phyloP scores from a whole-genome alignment of 2,797 vertebrate species.

The Phaenicophaeus curvirostris region DNA sequence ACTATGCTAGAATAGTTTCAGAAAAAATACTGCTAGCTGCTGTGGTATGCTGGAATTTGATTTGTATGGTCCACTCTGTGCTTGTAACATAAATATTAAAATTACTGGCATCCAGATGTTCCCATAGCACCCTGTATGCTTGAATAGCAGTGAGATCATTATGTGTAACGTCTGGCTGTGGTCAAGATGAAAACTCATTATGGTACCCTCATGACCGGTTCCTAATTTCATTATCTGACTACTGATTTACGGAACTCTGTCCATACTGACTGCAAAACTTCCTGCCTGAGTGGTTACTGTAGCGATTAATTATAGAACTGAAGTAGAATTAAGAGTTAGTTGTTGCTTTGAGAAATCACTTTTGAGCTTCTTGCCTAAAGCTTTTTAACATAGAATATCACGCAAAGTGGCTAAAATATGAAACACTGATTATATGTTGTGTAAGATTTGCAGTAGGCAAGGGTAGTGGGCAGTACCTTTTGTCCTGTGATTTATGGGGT shows the following conservation, averaged over 20 bases:
- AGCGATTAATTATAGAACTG: neutral
- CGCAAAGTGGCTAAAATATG: neutral
- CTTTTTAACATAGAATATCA: neutral
- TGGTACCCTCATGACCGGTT: neutral
- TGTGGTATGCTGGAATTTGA: neutral
- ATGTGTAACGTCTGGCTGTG: neutral
- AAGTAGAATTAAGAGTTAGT: neutral
- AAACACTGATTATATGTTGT: neutral
- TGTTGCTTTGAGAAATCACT: neutral
- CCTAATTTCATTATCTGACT: neutral
- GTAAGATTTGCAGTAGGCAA: neutral
- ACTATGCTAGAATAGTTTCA: neutral
- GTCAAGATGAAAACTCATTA: neutral
- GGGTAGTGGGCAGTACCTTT: neutral
- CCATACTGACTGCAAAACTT: neutral
- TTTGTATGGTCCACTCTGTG: neutral
- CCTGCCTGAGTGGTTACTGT: neutral
- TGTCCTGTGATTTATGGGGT: neutral
- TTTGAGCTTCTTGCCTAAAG: neutral
- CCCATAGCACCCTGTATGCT: neutral
- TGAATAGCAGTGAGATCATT: neutral
- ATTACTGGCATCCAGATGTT: neutral
- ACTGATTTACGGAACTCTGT: neutral
- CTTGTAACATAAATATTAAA: neutral
- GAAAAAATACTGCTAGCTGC: neutral